These are phyloP conservation scores for Grantiella picta DNA, from an alignment of 2,113 vertebrate species.

Conservation along the genomic window DNA sequence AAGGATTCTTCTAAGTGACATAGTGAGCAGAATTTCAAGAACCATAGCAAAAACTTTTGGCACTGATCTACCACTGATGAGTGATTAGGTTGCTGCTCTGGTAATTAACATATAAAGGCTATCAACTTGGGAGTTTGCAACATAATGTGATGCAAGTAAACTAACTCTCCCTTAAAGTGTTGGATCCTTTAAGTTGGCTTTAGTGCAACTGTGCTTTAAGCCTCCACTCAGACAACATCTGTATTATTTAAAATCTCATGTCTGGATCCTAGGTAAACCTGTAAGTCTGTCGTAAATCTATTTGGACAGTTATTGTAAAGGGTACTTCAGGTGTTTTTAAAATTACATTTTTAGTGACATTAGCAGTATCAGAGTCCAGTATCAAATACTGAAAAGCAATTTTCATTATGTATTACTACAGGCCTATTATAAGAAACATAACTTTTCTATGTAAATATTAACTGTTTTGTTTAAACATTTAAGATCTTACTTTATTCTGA, in stretches of 20 bases:
- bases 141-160: not conserved
- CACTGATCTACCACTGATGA: not conserved
- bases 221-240: not conserved
- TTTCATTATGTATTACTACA: slow-evolving; percentile 56
- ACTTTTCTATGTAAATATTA: slow-evolving; percentile 68
- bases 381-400: slow-evolving; percentile 57
- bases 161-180: not conserved
- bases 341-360: slow-evolving; percentile 55
- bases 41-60: not conserved
- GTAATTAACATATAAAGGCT: not conserved
- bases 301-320: slow-evolving; percentile 40
- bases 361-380: slow-evolving; percentile 29
- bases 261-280: not conserved
- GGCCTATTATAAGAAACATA: slow-evolving; percentile 61
- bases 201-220: not conserved
- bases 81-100: not conserved
- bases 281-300: not conserved
- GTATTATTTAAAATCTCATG: not conserved
- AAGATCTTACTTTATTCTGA: slow-evolving; percentile 64
- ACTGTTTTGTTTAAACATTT: slow-evolving; percentile 64
- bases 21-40: not conserved
- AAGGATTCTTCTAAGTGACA: not conserved
- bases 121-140: not conserved
- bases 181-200: not conserved
- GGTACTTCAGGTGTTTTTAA: slow-evolving; percentile 57